phyloP scores from a whole-genome alignment of 1,140 invertebrate genomes.

The Drosophila busckii region DNA sequence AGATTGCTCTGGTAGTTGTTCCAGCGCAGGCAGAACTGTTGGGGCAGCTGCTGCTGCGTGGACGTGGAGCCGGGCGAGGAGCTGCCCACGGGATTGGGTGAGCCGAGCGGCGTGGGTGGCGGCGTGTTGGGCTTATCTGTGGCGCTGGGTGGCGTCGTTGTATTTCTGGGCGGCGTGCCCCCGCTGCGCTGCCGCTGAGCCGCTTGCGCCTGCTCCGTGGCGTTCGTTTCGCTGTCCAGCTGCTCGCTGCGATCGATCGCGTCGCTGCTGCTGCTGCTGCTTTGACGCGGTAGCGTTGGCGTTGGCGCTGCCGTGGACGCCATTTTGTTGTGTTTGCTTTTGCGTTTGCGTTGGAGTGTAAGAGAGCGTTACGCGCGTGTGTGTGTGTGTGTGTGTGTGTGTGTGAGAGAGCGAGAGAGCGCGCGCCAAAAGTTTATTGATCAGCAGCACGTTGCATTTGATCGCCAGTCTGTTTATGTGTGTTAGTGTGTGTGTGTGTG shows the following conservation, averaged over 20 bases:
- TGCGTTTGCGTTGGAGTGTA: not conserved
- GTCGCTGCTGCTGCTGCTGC: slow-evolving; percentile 4
- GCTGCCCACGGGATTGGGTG: slow-evolving; percentile 9
- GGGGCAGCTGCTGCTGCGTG: slow-evolving; percentile 39
- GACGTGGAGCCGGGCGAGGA: slow-evolving; percentile 17
- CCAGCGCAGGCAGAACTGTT: slow-evolving; percentile 92
- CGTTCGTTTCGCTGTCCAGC: slow-evolving; percentile 18
- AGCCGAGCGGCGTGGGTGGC: not conserved
- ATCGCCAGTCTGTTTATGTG: slow-evolving; percentile 15
- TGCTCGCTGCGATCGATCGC: slow-evolving; percentile 23
- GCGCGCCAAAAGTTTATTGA: too few relatives aligned
- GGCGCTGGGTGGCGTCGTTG: not conserved
- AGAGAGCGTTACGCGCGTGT: slow-evolving; percentile 1
- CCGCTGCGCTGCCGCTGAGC: slow-evolving; percentile 55
- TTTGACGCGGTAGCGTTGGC: slow-evolving; percentile 6
- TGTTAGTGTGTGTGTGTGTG: slow-evolving; percentile 13
- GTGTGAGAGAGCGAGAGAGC: slow-evolving; percentile 1
- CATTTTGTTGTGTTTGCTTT: slow-evolving; percentile 20
- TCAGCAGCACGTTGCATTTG: slow-evolving; percentile 14
- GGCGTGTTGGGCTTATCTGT: slow-evolving; percentile 15
- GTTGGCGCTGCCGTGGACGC: slow-evolving; percentile 35
- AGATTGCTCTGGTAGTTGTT: slow-evolving; percentile 96
- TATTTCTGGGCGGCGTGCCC: slow-evolving; percentile 9
- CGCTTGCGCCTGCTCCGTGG: slow-evolving; percentile 43
- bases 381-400: not conserved